A percentile compares a stretch with the other conserved stretches of the same genome.
These are phyloP conservation scores for Lepetodrilus schrolli DNA, from an alignment of 2,888 invertebrate genomes.

Conservation along the genomic window DNA sequence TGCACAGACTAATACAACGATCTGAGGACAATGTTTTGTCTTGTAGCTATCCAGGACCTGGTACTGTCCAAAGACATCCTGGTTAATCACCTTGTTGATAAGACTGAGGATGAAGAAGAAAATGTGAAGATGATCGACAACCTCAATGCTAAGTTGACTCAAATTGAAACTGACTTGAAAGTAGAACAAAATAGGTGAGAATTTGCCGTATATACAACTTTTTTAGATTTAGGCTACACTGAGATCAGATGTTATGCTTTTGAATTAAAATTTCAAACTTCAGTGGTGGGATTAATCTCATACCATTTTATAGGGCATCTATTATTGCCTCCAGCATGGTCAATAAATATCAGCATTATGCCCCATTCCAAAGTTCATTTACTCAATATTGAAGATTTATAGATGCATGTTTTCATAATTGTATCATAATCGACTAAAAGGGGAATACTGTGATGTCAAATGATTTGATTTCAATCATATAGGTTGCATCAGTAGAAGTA, in stretches of 20 bases:
- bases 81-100: constrained; percentile 23
- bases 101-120: constrained; percentile 26
- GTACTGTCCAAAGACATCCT: constrained; percentile 31
- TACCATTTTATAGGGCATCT: background rate
- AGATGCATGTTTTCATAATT: too few species aligned
- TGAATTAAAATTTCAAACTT: too few species aligned
- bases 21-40: too few species aligned
- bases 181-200: constrained; percentile 36
- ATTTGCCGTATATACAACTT: background rate
- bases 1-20: too few species aligned
- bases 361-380: too few species aligned
- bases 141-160: constrained; percentile 28
- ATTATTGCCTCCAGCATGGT: background rate
- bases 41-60: constrained; percentile 35
- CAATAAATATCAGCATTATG: background rate
- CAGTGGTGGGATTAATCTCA: too few species aligned
- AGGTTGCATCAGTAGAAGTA: too few species aligned
- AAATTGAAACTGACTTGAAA: constrained; percentile 36
- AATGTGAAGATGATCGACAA: constrained; percentile 21
- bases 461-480: too few species aligned
- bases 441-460: too few species aligned
- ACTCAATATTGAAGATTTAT: too few species aligned
- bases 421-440: too few species aligned
- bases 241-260: background rate
- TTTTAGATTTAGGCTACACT: too few species aligned